Evolutionary conservation across 2,113 vertebrate species (phyloP), one percentile per base, ranked within the genome.

Genomic region (Cranoglanis bouderius): DNA sequence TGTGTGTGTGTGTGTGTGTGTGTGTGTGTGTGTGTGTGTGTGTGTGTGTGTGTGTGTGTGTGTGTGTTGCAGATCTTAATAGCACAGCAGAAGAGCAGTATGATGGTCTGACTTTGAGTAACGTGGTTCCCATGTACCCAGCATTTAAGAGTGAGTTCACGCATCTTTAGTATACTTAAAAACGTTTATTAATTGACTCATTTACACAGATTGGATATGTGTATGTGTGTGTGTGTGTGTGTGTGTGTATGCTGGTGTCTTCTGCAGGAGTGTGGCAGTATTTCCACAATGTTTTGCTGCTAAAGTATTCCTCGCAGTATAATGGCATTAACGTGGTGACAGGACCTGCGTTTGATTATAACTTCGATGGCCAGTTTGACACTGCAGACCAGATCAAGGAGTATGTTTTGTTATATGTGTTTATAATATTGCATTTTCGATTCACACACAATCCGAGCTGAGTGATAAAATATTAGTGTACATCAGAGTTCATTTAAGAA

Each of bases 101-200:
- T 75, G 98, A 99, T 80, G 96, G 96, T 59, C 94, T 99, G 84
- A 93, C 97, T 67, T 96, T 95, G 86, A 98, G 96, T 91, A 99
- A 99, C 67, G 93, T 98, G 72, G 96, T 97, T 65, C 98, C 98
- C 2, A 97, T 98, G 97, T 98, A 96, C 90, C 87, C 80, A 1
- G 94, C 92, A 88, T 99, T 99, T 85, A 95, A 92, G 93, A 96
- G 98, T 99, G 93, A 94, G 97, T 94, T 13, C 38, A 16, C 4
- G 9, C 2, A 12, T 7, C 55, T 16, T n/a, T 4, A 61, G 3
- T 3, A 6, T n/a, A 2, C n/a, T 13, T 57, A 24, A 0, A 7
- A 14, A 21, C 24, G 1, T 21, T 21, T 67, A 8, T 32, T 6
- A 24, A 38, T 9, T 67, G 12, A 12, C 32, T 81, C 24, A 53